These are phyloP conservation scores for Pararge aegeria DNA, from an alignment of 1,140 invertebrate genomes.

Conservation along the genomic window DNA sequence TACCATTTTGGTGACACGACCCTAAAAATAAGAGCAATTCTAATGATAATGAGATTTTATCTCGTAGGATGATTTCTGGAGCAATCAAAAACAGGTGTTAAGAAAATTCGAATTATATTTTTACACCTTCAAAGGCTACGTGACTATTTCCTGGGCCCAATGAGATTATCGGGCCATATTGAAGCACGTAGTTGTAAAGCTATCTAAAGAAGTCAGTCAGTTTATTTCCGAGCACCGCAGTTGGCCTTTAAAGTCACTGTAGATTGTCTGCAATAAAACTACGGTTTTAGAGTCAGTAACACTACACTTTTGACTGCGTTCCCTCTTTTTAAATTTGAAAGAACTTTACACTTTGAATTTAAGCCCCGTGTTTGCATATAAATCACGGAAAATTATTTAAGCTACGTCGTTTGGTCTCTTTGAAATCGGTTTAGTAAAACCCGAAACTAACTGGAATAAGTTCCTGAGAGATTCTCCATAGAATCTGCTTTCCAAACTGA, in stretches of 20 bases:
- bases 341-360: no score
- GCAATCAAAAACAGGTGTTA: neutral
- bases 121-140: neutral
- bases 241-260: conserved; percentile 2
- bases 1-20: no score
- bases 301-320: neutral
- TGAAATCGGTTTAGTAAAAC: no score
- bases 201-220: conserved; percentile 13
- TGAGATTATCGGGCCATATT: neutral
- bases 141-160: neutral
- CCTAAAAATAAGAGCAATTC: no score
- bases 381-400: no score
- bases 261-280: conserved; percentile 15
- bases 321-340: no score
- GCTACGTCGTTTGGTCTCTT: no score
- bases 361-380: no score
- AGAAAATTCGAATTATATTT: neutral
- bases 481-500: no score
- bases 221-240: conserved; percentile 9
- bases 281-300: conserved; percentile 1
- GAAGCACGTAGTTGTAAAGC: conserved; percentile 9
- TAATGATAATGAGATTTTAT: no score
- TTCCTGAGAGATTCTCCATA: no score
- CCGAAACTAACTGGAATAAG: no score
- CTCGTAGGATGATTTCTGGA: neutral